A percentile compares a stretch with the other conserved stretches of the same genome.
These are phyloP conservation scores for Rattus norvegicus DNA, from an alignment of 2,113 vertebrate species.

Conservation along the genomic window GRCr8 NC_086034.1:37554501-37555000, in stretches of 20 bases:
- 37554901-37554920: neutral
- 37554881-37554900: neutral
- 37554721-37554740: neutral
- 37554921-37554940: neutral
- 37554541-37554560: constrained; percentile 22
- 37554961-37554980: neutral
- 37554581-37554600: neutral
- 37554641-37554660: neutral
- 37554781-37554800: neutral
- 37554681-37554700: neutral
- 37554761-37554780: constrained; percentile 18
- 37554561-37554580: neutral
- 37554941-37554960: neutral
- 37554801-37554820: neutral
- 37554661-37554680: neutral
- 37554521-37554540: neutral
- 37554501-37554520: constrained; percentile 42
- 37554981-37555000: neutral
- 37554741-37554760: neutral
- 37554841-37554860: no score
- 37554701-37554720: neutral
- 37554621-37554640: neutral
- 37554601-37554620: neutral
- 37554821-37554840: neutral
- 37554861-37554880: neutral